Evolutionary conservation across 92 coral and sea anemone genomes (phyloP).

Genomic region (Epizoanthus rinbou): DNA sequence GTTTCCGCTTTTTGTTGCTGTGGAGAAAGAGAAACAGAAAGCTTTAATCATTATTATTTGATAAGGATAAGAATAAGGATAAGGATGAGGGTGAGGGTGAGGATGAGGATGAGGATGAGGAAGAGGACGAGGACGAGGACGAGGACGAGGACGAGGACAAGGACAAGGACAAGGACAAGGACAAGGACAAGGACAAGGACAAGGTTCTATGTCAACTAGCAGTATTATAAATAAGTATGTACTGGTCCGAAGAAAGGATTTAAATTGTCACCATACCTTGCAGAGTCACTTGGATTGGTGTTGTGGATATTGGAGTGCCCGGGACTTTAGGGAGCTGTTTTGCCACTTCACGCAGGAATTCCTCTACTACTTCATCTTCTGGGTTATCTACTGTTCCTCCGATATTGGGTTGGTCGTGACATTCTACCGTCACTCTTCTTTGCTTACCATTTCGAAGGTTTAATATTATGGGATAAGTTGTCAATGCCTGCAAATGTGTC

Average conservation of each 20-base stretch:
- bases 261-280: background rate
- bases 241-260: too few relatives aligned
- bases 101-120: too few relatives aligned
- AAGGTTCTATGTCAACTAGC: background rate
- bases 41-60: too few relatives aligned
- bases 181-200: background rate
- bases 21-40: too few relatives aligned
- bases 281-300: slow-evolving; percentile 73
- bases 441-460: slow-evolving; percentile 59
- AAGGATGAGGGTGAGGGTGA: too few relatives aligned
- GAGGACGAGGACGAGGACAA: too few relatives aligned
- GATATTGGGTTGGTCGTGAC: background rate
- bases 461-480: slow-evolving; percentile 78
- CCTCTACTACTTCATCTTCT: slow-evolving; percentile 52
- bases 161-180: too few relatives aligned
- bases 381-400: slow-evolving; percentile 63
- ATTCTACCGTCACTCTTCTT: slow-evolving; percentile 47
- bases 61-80: too few relatives aligned
- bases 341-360: slow-evolving; percentile 55
- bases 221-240: too few relatives aligned
- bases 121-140: too few relatives aligned
- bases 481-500: slow-evolving; percentile 77
- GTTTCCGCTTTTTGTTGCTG: too few relatives aligned
- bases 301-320: slow-evolving; percentile 74
- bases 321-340: slow-evolving; percentile 58